Base-by-base conservation (phyloP, 2,888 invertebrate species). In the Teinopalpus imperialis region DNA sequence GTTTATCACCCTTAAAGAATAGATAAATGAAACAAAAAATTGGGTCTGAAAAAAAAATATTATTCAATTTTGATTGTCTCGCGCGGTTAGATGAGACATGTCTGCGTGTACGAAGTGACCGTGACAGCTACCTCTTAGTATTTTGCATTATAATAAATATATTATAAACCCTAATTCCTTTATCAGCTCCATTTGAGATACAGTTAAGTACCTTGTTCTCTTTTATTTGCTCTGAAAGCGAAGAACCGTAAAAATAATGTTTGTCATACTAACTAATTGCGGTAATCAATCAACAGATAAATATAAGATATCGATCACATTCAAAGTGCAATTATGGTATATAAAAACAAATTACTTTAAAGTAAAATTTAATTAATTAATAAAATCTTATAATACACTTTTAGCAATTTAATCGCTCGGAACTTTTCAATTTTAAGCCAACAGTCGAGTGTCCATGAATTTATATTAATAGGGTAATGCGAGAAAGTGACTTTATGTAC, bases 291-390 rank as follows among this genome's bases (percentile, higher is more conserved):
- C 21, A 23, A 14, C 2, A 4, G 2, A n/a, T 16, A 1, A 6
- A 16, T 9, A 13, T 23, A 9, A 12, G 13, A 26, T 24, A 27
- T 20, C 3, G 12, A 34, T 18, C 18, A 16, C 1, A 4, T 14
- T n/a, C 12, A 8, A 34, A 7, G 7, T 24, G 16, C 16, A 32
- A 32, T 41, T 41, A 42, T 24, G 6, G 8, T 20, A 40, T 16
- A 9, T 3, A 16, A 16, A 27, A 23, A 20, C 9, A 32, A 3
- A 27, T 24, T 18, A 26, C 18, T 13, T 10, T n/a, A 24, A n/a
- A n/a, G n/a, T n/a, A n/a, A n/a, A n/a, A 23, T 9, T 41, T 31
- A 24, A 42, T 32, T 24, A 32, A 24, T 24, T 42, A 18, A 42
- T 32, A 10, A 12, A 42, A 42, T 18, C 2, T 8, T 12, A 26